Conservation (phyloP, 2,797 vertebrate genomes). For the Sus cebifrons region DNA sequence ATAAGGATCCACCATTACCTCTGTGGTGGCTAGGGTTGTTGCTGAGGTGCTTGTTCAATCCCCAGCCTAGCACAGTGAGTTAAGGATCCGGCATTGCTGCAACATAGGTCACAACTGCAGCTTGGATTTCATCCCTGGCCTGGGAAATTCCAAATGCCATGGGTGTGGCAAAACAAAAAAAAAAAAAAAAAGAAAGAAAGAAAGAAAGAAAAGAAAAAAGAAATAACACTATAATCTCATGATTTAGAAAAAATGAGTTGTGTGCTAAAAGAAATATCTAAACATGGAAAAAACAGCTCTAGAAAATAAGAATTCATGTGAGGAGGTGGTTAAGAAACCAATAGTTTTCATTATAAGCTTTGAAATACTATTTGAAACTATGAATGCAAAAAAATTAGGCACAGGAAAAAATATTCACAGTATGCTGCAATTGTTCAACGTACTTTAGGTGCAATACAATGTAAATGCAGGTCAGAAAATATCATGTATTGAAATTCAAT, state of each 20-base stretch:
- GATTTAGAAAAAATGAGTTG: neutral
- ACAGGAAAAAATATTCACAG: constrained; percentile 23
- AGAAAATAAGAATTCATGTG: neutral
- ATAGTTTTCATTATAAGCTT: neutral
- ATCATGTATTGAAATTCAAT: constrained; percentile 21
- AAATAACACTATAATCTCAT: neutral
- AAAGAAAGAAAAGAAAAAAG: too few relatives aligned
- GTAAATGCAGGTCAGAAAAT: neutral
- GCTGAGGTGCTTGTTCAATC: too few relatives aligned
- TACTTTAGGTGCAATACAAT: neutral
- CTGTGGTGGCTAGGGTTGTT: too few relatives aligned
- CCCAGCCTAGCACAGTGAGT: too few relatives aligned
- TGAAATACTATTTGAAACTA: constrained; percentile 2
- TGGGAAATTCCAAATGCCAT: too few relatives aligned
- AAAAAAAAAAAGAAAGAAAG: too few relatives aligned
- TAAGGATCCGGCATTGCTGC: too few relatives aligned
- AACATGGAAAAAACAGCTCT: neutral
- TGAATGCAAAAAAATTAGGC: neutral
- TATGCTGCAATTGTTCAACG: neutral
- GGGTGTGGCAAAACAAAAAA: too few relatives aligned
- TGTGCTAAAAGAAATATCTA: neutral
- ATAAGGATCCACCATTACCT: too few relatives aligned
- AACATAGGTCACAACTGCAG: too few relatives aligned
- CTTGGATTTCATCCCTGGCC: too few relatives aligned
- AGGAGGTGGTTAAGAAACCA: neutral